These are phyloP conservation scores for Platyscapa corneri DNA, from an alignment of 1,140 invertebrate genomes.

Conservation along the genomic window DNA sequence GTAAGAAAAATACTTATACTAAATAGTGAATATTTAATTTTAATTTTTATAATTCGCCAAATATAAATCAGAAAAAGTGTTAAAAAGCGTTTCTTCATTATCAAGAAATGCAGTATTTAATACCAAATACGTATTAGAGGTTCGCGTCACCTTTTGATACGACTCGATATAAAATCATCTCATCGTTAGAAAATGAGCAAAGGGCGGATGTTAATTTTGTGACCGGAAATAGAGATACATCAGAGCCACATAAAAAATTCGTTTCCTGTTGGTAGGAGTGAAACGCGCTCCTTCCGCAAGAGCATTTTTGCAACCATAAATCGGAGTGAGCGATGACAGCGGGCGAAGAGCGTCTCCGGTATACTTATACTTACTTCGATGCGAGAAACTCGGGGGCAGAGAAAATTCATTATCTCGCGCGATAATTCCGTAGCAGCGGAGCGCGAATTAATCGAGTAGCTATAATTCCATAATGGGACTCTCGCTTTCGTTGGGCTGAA, in stretches of 20 bases:
- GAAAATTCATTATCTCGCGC: slow-evolving; percentile 62
- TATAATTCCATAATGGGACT: slow-evolving; percentile 72
- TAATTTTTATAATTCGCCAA: too few relatives aligned
- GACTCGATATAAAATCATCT: too few relatives aligned
- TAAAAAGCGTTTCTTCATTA: too few relatives aligned
- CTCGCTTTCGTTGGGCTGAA: slow-evolving; percentile 39
- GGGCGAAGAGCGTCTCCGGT: too few relatives aligned
- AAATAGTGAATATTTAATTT: too few relatives aligned
- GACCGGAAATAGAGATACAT: not conserved
- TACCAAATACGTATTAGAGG: too few relatives aligned
- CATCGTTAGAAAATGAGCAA: too few relatives aligned
- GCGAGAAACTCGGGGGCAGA: not conserved
- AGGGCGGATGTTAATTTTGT: not conserved
- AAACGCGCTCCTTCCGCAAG: not conserved
- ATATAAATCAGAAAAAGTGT: too few relatives aligned
- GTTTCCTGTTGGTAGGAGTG: not conserved
- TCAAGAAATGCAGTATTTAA: too few relatives aligned
- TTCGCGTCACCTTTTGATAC: too few relatives aligned
- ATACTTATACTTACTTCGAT: not conserved
- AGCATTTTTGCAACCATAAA: not conserved
- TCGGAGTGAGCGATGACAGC: not conserved
- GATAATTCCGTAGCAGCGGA: slow-evolving; percentile 68
- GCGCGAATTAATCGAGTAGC: slow-evolving; percentile 71
- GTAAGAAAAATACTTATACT: too few relatives aligned
- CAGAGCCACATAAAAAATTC: not conserved